A percentile compares a stretch with the other conserved stretches of the same genome.
These are phyloP conservation scores for Crotalus tigris DNA, from an alignment of 2,113 vertebrate genomes.

Conservation along the genomic window DNA sequence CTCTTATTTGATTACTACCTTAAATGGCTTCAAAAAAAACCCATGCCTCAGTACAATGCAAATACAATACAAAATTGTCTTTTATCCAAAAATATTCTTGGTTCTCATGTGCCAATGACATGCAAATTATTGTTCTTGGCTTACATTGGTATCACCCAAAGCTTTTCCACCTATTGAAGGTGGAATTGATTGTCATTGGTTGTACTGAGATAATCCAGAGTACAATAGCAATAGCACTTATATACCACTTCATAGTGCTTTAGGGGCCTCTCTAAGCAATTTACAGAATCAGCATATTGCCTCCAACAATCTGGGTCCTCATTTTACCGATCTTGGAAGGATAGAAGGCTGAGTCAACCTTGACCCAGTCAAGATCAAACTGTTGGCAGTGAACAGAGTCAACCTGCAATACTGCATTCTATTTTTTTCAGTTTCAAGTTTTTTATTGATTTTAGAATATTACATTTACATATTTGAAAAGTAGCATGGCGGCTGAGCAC, in stretches of 20 bases:
- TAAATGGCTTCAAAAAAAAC: neutral
- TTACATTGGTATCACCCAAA: neutral
- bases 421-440: neutral
- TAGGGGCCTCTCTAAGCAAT: neutral
- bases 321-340: neutral
- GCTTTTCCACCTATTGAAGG: neutral
- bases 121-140: neutral
- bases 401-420: neutral
- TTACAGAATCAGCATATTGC: neutral
- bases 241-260: neutral
- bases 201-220: neutral
- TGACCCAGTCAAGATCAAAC: neutral
- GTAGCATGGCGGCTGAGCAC: no score
- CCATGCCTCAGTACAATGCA: neutral
- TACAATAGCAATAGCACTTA: neutral
- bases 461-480: no score
- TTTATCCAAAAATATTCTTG: conserved; percentile 1
- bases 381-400: neutral
- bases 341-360: neutral
- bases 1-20: conserved; percentile 19
- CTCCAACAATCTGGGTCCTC: neutral
- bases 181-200: neutral
- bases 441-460: no score
- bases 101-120: neutral
- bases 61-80: neutral